phyloP scores from a whole-genome alignment of 2,113 vertebrate species.

The Erythrolamprus reginae region DNA sequence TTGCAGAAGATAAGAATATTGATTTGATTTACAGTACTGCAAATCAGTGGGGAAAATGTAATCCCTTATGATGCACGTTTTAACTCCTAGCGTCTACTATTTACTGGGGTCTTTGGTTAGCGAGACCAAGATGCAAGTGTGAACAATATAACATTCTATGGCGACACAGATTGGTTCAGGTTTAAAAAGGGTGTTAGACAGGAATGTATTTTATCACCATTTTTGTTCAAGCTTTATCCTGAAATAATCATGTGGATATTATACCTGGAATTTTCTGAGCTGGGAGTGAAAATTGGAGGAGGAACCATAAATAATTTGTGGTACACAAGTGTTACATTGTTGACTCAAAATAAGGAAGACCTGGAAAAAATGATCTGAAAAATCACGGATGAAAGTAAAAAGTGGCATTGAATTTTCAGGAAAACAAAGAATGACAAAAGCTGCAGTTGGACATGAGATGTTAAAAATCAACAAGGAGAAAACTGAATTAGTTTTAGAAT shows the following conservation, averaged over 20 bases:
- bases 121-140: background rate
- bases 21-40: background rate
- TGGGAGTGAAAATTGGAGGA: background rate
- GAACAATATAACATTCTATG: background rate
- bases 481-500: background rate
- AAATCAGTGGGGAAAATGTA: background rate
- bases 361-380: background rate
- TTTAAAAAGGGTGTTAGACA: background rate
- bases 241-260: background rate
- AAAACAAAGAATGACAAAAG: background rate
- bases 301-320: background rate
- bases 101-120: background rate
- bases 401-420: background rate
- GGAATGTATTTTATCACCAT: background rate
- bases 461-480: background rate
- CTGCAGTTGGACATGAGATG: background rate
- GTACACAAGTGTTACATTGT: background rate
- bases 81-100: background rate
- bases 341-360: background rate
- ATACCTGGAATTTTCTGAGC: background rate
- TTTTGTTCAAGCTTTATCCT: background rate
- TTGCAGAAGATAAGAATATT: background rate
- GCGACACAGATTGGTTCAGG: background rate
- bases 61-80: background rate
- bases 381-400: background rate